phyloP scores from a whole-genome alignment of 2,113 vertebrate genomes.

The Onychostoma macrolepis region DNA sequence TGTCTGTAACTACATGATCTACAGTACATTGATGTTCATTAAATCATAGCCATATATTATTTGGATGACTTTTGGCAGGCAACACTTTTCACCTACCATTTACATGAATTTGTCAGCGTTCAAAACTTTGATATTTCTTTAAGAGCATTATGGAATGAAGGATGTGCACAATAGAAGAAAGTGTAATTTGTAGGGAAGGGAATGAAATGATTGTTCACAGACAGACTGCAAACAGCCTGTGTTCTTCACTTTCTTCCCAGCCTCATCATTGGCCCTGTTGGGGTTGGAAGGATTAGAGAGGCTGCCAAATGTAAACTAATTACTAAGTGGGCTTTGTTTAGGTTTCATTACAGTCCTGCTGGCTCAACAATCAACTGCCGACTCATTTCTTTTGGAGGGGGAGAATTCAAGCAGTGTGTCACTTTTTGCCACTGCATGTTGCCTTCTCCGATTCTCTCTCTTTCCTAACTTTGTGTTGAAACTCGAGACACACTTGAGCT shows the following conservation, averaged over 20 bases:
- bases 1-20: background rate
- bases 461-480: background rate
- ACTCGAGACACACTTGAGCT: background rate
- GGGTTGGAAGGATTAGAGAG: background rate
- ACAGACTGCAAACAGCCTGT: constrained; percentile 17
- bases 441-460: background rate
- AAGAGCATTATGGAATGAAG: background rate
- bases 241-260: background rate
- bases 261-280: background rate
- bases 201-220: constrained; percentile 3
- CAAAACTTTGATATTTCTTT: background rate
- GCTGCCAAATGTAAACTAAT: constrained; percentile 42
- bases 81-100: background rate
- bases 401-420: constrained; percentile 10
- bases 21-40: background rate
- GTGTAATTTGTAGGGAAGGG: background rate
- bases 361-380: constrained; percentile 29
- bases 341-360: constrained; percentile 38
- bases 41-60: background rate
- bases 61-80: background rate
- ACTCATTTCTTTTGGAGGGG: constrained; percentile 13
- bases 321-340: constrained; percentile 40
- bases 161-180: background rate
- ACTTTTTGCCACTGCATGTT: constrained; percentile 14
- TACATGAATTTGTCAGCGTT: background rate